Conservation (phyloP, 2,888 invertebrate species). For the Eupithecia tripunctaria region DNA sequence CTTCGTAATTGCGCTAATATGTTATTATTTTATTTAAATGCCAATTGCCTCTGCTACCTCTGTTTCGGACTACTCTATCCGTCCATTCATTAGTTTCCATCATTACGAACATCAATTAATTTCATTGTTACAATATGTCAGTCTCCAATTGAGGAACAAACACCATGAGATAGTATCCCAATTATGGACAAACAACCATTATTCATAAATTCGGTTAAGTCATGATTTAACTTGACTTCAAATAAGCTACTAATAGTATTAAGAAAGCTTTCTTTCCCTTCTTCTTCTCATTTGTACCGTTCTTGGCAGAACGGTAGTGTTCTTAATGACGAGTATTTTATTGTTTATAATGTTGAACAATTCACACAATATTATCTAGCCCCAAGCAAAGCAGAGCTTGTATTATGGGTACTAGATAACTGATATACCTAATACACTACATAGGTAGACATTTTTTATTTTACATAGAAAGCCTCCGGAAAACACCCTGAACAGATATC, state of each 20-base stretch:
- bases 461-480: no score
- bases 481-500: no score
- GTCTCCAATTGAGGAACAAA: conserved; percentile 82
- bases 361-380: no score
- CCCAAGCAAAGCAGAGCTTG: no score
- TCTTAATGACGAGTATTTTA: no score
- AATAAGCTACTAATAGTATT: not conserved
- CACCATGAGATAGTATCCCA: conserved; percentile 55
- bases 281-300: no score
- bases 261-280: not conserved
- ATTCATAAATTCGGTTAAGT: conserved; percentile 40
- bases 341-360: no score
- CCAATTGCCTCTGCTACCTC: conserved; percentile 32
- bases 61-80: conserved; percentile 53
- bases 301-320: no score
- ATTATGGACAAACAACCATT: conserved; percentile 53
- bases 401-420: no score
- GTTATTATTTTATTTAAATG: not conserved
- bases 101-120: conserved; percentile 82
- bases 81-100: conserved; percentile 74
- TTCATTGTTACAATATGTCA: conserved; percentile 82
- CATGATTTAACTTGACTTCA: not conserved
- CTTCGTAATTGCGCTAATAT: no score
- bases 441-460: no score
- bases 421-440: no score